Percentiles rank a stretch among this genome's conserved stretches.
Conservation (phyloP, 2,888 invertebrate genomes). For the Beris chalybata region DNA sequence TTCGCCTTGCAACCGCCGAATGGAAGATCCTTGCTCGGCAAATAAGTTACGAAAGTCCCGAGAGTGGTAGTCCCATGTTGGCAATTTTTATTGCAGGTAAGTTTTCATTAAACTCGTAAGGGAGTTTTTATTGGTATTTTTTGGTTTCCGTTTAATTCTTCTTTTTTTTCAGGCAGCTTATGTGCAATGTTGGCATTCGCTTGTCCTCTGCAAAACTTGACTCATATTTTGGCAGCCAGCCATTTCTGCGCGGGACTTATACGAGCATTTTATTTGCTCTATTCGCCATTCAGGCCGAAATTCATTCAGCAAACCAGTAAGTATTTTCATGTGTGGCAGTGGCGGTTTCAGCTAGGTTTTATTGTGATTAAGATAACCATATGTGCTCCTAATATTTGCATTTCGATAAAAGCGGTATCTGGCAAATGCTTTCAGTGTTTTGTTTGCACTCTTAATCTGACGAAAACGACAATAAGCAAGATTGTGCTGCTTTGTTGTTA, state of each 20-base stretch:
- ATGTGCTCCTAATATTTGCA: no score
- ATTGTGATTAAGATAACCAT: no score
- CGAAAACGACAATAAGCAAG: no score
- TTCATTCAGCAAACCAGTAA: constrained; percentile 52
- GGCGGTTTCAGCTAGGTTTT: no score
- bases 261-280: constrained; percentile 53
- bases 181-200: constrained; percentile 62
- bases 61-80: constrained; percentile 61
- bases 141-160: neutral
- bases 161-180: constrained; percentile 55
- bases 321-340: constrained; percentile 28
- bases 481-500: no score
- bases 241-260: constrained; percentile 50
- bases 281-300: constrained; percentile 54
- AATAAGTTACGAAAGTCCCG: constrained; percentile 59
- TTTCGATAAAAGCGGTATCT: no score
- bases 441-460: no score
- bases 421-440: no score
- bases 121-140: no score
- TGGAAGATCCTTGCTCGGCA: constrained; percentile 61
- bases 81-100: constrained; percentile 60
- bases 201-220: constrained; percentile 60
- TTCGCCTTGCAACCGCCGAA: constrained; percentile 60
- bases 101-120: neutral
- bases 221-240: constrained; percentile 55